phyloP scores from a whole-genome alignment of 2,113 vertebrate species.

The Perca schrenkii region DNA sequence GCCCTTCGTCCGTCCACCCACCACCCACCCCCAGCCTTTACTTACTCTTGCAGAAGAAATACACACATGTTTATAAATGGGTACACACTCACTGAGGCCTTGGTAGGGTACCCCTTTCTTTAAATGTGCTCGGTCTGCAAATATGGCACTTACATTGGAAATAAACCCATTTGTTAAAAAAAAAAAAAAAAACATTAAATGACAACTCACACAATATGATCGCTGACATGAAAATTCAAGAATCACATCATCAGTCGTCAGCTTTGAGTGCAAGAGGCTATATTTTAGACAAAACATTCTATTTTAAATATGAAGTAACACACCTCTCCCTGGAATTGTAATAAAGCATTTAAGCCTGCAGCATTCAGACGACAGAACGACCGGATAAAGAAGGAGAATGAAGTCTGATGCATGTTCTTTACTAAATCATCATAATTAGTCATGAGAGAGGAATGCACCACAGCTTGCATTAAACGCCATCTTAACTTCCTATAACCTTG shows the following conservation, averaged over 20 bases:
- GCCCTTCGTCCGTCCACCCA: slow-evolving; percentile 46
- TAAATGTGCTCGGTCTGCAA: neutral
- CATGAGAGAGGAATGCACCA: neutral
- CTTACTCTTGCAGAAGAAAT: slow-evolving; percentile 54
- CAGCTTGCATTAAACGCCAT: slow-evolving; percentile 11
- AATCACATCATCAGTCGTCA: neutral
- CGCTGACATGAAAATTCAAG: neutral
- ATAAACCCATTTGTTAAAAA: neutral
- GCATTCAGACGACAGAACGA: neutral
- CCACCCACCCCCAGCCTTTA: slow-evolving; percentile 4
- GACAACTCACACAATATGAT: neutral
- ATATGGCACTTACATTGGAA: neutral
- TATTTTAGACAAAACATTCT: neutral
- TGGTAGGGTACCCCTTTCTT: neutral
- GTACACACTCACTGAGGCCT: slow-evolving; percentile 34
- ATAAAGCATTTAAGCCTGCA: neutral
- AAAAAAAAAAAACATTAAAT: neutral
- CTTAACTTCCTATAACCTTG: slow-evolving; percentile 57
- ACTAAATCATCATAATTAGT: neutral
- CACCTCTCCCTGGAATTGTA: rapidly evolving
- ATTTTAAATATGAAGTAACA: neutral
- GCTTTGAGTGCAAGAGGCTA: neutral
- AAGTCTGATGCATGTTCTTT: neutral
- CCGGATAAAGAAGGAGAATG: neutral
- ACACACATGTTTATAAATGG: slow-evolving; percentile 72